Percentiles rank a stretch among this genome's conserved stretches.
phyloP scores from a whole-genome alignment of 1,140 invertebrate genomes.

The Helicoverpa zea region DNA sequence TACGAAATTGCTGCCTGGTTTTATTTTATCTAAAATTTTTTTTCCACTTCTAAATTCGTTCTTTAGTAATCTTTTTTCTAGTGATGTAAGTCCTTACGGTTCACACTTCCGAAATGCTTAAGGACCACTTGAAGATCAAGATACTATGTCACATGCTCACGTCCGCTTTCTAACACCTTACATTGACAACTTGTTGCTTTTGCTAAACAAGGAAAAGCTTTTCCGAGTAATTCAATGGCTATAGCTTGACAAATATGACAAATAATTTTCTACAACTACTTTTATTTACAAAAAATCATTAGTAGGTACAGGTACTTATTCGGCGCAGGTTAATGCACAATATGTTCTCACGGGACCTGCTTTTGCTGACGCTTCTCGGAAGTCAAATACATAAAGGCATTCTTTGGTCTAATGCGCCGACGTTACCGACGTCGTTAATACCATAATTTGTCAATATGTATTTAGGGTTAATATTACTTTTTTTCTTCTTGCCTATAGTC shows the following conservation, averaged over 20 bases:
- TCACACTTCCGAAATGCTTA: no score
- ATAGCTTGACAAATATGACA: conserved; percentile 17
- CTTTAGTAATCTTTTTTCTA: background rate
- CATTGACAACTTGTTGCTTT: conserved; percentile 1
- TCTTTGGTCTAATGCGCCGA: conserved; percentile 37
- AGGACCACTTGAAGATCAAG: background rate
- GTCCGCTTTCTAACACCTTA: background rate
- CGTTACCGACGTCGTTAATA: conserved; percentile 23
- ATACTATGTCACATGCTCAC: background rate
- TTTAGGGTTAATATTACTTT: conserved; percentile 2
- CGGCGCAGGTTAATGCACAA: conserved; percentile 23
- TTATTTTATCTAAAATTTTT: background rate
- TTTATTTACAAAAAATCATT: conserved; percentile 24
- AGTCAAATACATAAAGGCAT: conserved; percentile 44
- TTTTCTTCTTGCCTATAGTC: conserved; percentile 10
- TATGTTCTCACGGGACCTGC: conserved; percentile 44
- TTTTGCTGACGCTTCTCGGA: conserved; percentile 45
- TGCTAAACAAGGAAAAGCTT: conserved; percentile 13
- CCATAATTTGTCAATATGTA: conserved; percentile 45
- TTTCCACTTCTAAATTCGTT: background rate
- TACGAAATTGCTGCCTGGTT: background rate
- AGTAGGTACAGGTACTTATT: conserved; percentile 32
- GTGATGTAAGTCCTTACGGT: background rate
- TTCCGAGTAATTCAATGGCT: conserved; percentile 1
- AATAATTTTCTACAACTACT: background rate